Conservation (phyloP, 2,797 vertebrate species). For the Myotis findleyi region DNA sequence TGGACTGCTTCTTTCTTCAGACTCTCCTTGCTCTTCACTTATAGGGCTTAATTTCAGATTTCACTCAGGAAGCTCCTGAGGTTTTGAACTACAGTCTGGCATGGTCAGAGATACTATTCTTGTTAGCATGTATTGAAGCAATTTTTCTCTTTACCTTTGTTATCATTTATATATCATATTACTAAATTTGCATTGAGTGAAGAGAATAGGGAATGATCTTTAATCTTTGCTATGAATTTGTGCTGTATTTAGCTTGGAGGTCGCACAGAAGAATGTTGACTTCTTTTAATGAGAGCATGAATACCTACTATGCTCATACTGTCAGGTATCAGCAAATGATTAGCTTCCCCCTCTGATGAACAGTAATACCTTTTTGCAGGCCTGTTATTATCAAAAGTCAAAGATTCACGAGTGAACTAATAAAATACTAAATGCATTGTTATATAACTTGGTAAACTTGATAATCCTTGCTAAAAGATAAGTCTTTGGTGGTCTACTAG, state of each 20-base stretch:
- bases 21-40: neutral
- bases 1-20: neutral
- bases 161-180: neutral
- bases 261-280: neutral
- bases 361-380: neutral
- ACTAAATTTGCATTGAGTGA: neutral
- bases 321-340: constrained; percentile 17
- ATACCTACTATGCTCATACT: neutral
- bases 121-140: neutral
- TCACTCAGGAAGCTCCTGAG: neutral
- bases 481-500: neutral
- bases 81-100: neutral
- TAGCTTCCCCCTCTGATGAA: neutral
- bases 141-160: neutral
- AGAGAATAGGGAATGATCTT: neutral
- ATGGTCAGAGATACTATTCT: neutral
- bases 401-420: neutral
- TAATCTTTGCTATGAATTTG: neutral
- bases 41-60: neutral
- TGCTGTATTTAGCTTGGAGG: neutral
- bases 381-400: constrained; percentile 2
- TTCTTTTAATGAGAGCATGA: neutral
- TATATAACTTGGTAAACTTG: too few species aligned
- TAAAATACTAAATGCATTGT: neutral
- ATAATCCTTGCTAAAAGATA: neutral